Evolutionary conservation across 2,888 invertebrate genomes (phyloP), one percentile per base, ranked within the genome.

Genomic region (Hypena proboscidalis): DNA sequence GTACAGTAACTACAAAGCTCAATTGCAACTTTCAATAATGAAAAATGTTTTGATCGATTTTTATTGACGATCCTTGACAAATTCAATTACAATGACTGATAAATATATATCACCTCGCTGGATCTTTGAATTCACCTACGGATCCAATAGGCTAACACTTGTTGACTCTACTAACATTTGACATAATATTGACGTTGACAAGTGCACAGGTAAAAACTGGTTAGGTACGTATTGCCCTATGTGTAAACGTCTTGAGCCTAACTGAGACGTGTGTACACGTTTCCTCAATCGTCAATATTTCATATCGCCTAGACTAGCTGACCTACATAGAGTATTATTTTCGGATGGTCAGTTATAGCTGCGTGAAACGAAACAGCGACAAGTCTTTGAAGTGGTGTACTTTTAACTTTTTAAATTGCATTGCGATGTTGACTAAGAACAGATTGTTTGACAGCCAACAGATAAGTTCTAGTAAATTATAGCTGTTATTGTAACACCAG

Each of bases 281-380:
- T 58, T 37, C 33, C 45, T 39, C 31, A 6, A 31, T 47, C 54
- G 54, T 60, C 55, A 69, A 62, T 59, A 62, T 57, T 57, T 64
- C 63, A 66, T 68, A 60, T 49, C 33, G 67, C 56, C 63, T 62
- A 67, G 73, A 67, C 70, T 61, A 59, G 58, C 60, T 75, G 77
- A 79, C 79, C 80, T 67, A 79, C 61, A 70, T 77, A 53, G 34
- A 37, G 59, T 58, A 70, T 75, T 80, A 81, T 80, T 80, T 80
- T 67, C 46, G 69, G 65, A 59, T 50, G 47, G 47, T 55, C 59
- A 62, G 67, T 61, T 56, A 53, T 62, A 66, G 55, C 53, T 43
- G 54, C 37, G 57, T 62, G 61, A 70, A 62, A 60, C 50, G 44
- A 61, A 68, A 59, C 64, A 67, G 70, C 54, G 62, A 57, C 60